Percentiles rank a stretch among this genome's conserved stretches.
Evolutionary conservation across 2,888 invertebrate species (phyloP).

Genomic region (Diarsia mendica): DNA sequence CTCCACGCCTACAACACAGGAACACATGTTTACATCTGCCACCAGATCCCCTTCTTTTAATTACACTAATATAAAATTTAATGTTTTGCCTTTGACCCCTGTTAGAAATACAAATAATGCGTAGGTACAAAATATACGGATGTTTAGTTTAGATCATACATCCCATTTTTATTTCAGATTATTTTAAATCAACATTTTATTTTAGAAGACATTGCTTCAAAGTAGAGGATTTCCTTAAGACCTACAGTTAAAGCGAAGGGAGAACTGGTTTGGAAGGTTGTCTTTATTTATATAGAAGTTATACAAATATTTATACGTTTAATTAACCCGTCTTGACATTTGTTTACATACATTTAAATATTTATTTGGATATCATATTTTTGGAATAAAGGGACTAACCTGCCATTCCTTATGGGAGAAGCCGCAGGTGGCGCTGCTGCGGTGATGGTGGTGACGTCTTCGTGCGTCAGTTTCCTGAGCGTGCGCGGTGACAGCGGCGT

Average conservation of each 20-base stretch:
- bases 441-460: slow-evolving; percentile 83
- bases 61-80: slow-evolving; percentile 65
- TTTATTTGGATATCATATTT: slow-evolving; percentile 38
- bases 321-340: slow-evolving; percentile 40
- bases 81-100: slow-evolving; percentile 51
- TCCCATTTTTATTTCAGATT: not conserved
- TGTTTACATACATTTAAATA: slow-evolving; percentile 54
- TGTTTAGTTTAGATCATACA: slow-evolving; percentile 26
- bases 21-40: slow-evolving; percentile 85
- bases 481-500: slow-evolving; percentile 82
- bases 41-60: slow-evolving; percentile 75
- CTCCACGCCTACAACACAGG: slow-evolving; percentile 83
- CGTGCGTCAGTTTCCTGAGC: slow-evolving; percentile 82
- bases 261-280: slow-evolving; percentile 73
- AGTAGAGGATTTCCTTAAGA: slow-evolving; percentile 64
- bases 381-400: slow-evolving; percentile 72
- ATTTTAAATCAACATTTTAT: slow-evolving; percentile 6
- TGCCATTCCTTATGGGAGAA: slow-evolving; percentile 82
- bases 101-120: slow-evolving; percentile 44
- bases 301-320: slow-evolving; percentile 57
- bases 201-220: slow-evolving; percentile 11
- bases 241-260: slow-evolving; percentile 55
- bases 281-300: slow-evolving; percentile 66
- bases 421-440: slow-evolving; percentile 71
- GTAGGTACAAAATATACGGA: slow-evolving; percentile 20